Evolutionary conservation across 2,113 vertebrate genomes (phyloP).

Genomic region (Heliornis fulica): DNA sequence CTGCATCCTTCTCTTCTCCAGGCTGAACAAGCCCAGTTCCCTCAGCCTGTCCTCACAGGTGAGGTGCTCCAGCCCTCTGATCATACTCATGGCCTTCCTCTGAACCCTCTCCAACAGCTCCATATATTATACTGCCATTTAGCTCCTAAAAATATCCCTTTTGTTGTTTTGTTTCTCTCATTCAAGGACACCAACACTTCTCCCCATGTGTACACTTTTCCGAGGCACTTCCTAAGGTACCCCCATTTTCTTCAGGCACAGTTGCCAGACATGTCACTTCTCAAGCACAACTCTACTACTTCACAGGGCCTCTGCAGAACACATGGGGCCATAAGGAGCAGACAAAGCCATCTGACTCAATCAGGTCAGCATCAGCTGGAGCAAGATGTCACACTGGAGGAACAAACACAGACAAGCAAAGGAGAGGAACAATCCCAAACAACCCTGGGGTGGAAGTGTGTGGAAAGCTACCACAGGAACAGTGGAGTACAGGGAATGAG

Average conservation of each 20-base stretch:
- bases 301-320: not conserved
- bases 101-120: no score
- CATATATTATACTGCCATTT: not conserved
- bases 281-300: not conserved
- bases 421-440: not conserved
- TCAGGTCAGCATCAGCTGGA: not conserved
- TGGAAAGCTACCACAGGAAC: not conserved
- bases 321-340: not conserved
- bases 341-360: not conserved
- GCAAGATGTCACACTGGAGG: not conserved
- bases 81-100: no score
- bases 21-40: no score
- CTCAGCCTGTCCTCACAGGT: no score
- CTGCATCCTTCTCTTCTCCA: no score
- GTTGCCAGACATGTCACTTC: not conserved
- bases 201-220: not conserved
- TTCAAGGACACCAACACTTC: not conserved
- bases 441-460: not conserved
- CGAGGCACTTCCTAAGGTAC: not conserved
- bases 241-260: not conserved
- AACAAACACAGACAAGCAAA: rapidly evolving
- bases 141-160: not conserved
- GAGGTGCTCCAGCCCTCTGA: no score
- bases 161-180: not conserved
- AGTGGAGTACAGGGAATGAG: not conserved